These are phyloP conservation scores for Germaria angustata DNA, from an alignment of 2,888 invertebrate species.

Conservation along the genomic window DNA sequence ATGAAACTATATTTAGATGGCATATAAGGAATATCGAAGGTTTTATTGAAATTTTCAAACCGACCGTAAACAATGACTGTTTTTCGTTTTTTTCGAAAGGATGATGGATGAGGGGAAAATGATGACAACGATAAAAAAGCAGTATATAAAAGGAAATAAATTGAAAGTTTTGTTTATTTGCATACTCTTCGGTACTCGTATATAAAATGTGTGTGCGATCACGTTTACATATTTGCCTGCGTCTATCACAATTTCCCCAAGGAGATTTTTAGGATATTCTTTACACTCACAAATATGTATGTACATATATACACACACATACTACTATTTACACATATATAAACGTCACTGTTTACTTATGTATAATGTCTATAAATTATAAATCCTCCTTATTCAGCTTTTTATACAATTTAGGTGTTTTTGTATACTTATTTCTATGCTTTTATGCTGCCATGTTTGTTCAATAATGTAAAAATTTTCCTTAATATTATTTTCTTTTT, in stretches of 20 bases:
- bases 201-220: not conserved
- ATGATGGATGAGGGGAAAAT: not conserved
- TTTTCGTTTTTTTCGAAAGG: not conserved
- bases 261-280: not conserved
- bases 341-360: not conserved
- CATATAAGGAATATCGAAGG: no score
- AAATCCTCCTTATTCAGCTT: slow-evolving; percentile 12
- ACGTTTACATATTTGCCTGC: not conserved
- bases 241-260: not conserved
- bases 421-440: not conserved
- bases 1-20: no score
- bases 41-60: not conserved
- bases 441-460: slow-evolving; percentile 15
- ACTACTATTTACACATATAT: not conserved
- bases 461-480: slow-evolving; percentile 39
- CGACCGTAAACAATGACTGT: not conserved
- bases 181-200: not conserved
- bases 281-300: not conserved
- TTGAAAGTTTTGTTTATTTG: not conserved
- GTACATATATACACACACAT: not conserved
- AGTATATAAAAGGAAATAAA: not conserved
- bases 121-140: not conserved
- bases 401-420: not conserved
- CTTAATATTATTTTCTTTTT: not conserved
- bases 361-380: slow-evolving; percentile 18